A percentile compares a stretch with the other conserved stretches of the same genome.
These are phyloP conservation scores for Tapirus terrestris DNA, from an alignment of 2,113 vertebrate genomes.

Conservation along the genomic window DNA sequence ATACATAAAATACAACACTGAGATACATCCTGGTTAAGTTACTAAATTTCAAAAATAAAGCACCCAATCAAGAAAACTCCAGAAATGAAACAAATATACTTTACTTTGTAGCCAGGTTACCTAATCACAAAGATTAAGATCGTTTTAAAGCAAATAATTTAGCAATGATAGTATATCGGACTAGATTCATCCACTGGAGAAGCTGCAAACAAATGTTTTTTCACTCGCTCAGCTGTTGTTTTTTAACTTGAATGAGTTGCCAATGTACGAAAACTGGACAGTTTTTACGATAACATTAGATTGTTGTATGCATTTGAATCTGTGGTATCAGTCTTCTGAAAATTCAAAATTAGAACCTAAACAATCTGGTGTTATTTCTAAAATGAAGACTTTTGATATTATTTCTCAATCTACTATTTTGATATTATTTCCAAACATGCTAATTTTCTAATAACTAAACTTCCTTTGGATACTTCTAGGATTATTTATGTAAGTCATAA, in stretches of 20 bases:
- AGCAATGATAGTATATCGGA: background rate
- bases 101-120: background rate
- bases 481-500: background rate
- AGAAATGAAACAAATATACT: background rate
- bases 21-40: background rate
- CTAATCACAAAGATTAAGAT: background rate
- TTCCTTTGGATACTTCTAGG: background rate
- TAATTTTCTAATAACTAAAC: background rate
- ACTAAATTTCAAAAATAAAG: slow-evolving; percentile 42
- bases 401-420: slow-evolving; percentile 9
- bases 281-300: background rate
- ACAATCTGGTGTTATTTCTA: background rate
- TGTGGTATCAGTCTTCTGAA: background rate
- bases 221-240: background rate
- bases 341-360: background rate
- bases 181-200: background rate
- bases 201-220: background rate
- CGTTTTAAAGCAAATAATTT: slow-evolving; percentile 14
- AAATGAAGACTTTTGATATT: slow-evolving; percentile 1
- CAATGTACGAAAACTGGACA: background rate
- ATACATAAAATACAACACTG: slow-evolving; percentile 21
- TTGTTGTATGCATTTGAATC: background rate
- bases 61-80: slow-evolving; percentile 25
- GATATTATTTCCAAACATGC: background rate
- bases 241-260: background rate